phyloP scores from a whole-genome alignment of 2,797 vertebrate species.

The Poecilia wingei region DNA sequence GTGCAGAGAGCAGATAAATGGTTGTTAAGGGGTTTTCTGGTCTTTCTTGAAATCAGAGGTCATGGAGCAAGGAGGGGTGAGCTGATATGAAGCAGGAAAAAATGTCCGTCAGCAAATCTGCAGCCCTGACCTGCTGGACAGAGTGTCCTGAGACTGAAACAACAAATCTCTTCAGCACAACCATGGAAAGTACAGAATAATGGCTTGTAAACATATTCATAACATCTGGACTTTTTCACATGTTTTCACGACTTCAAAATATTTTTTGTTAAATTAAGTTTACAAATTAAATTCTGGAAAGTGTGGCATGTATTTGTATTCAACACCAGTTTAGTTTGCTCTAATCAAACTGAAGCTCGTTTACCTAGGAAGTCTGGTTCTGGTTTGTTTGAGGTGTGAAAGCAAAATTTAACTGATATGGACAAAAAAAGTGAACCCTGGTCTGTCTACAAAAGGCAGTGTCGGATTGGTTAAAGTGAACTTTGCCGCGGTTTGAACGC shows the following conservation, averaged over 20 bases:
- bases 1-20: conserved; percentile 32
- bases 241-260: neutral
- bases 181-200: conserved; percentile 7
- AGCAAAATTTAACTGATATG: too few relatives aligned
- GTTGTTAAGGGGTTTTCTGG: neutral
- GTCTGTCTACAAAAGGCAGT: too few relatives aligned
- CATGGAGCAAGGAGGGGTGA: neutral
- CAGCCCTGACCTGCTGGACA: conserved; percentile 14
- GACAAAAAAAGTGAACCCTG: too few relatives aligned
- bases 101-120: conserved; percentile 21
- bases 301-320: neutral
- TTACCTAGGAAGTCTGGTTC: too few relatives aligned
- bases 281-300: neutral
- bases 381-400: too few relatives aligned
- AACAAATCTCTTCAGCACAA: conserved; percentile 23
- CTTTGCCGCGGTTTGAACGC: too few relatives aligned
- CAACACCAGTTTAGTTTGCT: neutral
- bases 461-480: too few relatives aligned
- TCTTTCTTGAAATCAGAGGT: conserved; percentile 25
- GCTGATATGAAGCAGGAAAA: conserved; percentile 27
- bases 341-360: neutral
- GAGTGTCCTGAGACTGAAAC: conserved; percentile 27
- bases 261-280: neutral
- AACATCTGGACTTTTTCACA: neutral
- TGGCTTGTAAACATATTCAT: neutral